Evolutionary conservation across 1,140 invertebrate species (phyloP).

Genomic region (Charaxes varanes): DNA sequence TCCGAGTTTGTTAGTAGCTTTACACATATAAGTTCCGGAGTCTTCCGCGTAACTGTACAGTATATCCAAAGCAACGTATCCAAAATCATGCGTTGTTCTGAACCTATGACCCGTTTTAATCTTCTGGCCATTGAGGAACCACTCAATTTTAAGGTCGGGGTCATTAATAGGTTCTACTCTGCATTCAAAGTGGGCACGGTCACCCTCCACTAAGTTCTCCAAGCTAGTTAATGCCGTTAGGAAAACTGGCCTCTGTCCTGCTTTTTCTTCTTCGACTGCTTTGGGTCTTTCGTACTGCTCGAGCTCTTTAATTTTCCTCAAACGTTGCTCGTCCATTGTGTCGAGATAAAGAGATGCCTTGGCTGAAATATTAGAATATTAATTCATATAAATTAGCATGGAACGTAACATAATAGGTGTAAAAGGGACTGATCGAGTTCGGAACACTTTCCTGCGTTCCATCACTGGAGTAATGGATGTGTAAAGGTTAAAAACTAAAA

Average conservation of each 20-base stretch:
- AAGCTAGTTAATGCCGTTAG: slow-evolving; percentile 89
- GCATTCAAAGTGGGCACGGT: slow-evolving; percentile 96
- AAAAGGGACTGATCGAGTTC: no score
- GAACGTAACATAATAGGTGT: no score
- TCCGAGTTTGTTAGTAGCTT: slow-evolving; percentile 92
- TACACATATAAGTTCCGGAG: slow-evolving; percentile 95
- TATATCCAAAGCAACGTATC: slow-evolving; percentile 95
- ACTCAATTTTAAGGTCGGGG: slow-evolving; percentile 95
- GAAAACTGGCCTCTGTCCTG: slow-evolving; percentile 89
- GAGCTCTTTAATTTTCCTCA: slow-evolving; percentile 91
- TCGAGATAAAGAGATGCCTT: slow-evolving; percentile 90
- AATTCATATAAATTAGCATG: not conserved
- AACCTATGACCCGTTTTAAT: slow-evolving; percentile 89
- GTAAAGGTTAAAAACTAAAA: no score
- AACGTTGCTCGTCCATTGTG: slow-evolving; percentile 90
- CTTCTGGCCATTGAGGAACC: slow-evolving; percentile 92
- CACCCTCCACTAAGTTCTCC: slow-evolving; percentile 91
- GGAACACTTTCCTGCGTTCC: no score
- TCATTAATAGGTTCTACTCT: slow-evolving; percentile 97
- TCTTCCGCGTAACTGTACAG: slow-evolving; percentile 95
- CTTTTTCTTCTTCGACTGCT: slow-evolving; percentile 84
- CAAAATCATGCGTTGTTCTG: slow-evolving; percentile 95
- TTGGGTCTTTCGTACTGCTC: slow-evolving; percentile 87
- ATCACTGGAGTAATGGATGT: no score
- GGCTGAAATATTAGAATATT: slow-evolving; percentile 69